Base-by-base conservation (phyloP, 2,113 vertebrate species). In the Bucco capensis region DNA sequence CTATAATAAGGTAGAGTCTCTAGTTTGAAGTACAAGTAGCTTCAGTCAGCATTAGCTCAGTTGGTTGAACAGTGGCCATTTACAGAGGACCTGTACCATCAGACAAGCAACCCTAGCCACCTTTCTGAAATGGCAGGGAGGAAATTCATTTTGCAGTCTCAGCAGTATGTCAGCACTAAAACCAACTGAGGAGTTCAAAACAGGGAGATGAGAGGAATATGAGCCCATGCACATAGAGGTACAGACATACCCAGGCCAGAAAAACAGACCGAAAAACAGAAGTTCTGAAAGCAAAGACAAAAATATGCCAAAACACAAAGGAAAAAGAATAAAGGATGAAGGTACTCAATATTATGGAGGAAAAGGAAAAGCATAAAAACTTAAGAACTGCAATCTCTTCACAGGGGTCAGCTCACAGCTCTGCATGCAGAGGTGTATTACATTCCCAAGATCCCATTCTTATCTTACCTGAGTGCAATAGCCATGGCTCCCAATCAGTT, bases 391-490 rank as follows among this genome's bases (percentile, higher is more conserved):
- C 4, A 37, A 40, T 19, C 35, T 53, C 14, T 33, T 37, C 19
- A 19, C 47, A 78, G 57, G 67, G 38, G 18, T 54, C 44, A 65
- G 13, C 2, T 46, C 46, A 15, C 19, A 9, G n/a, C n/a, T n/a
- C n/a, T n/a, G n/a, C n/a, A n/a, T 4, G 50, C 24, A 84, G 35
- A 49, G 14, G 35, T 51, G 1, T 28, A 46, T 8, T 10, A 37
- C 30, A 31, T 1, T 4, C 49, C 51, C 62, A 44, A 47, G 33
- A 10, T 5, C 1, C 1, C 2, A 10, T 1, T 1, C 5, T 21
- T 8, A 28, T 70, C 95, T 90, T 71, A 99, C 99, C 98, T 99
- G 99, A 31, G 99, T 99, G 89, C 99, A 99, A 94, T 99, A 99
- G 67, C 98, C 98, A 2, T 99, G 98, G 19, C 98, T 98, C 71